Conservation (phyloP, 2,113 vertebrate species). For the Ciconia stormi region DNA sequence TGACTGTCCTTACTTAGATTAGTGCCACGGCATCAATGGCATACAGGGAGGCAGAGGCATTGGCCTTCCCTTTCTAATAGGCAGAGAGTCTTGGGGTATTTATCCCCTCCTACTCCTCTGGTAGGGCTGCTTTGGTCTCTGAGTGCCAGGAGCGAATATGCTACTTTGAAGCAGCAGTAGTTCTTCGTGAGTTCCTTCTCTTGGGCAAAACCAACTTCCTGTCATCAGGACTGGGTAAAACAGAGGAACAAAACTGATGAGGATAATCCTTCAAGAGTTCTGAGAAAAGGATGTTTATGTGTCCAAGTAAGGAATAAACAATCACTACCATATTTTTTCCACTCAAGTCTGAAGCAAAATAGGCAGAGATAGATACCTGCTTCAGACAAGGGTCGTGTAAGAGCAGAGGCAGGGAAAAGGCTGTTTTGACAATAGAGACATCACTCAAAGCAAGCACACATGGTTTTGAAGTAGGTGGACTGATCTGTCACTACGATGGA, state of each 20-base stretch:
- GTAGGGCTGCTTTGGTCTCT: background rate
- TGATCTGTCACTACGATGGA: background rate
- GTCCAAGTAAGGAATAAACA: background rate
- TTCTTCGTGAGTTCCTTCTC: background rate
- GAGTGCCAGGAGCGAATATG: background rate
- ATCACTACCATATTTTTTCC: background rate
- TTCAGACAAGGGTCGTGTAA: accelerated
- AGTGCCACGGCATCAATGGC: background rate
- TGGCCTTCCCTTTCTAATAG: background rate
- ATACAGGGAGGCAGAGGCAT: background rate
- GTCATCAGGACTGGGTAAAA: background rate
- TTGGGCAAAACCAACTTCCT: background rate
- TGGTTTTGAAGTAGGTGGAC: background rate
- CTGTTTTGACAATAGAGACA: background rate
- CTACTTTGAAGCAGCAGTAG: background rate
- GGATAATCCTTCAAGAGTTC: background rate
- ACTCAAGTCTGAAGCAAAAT: background rate
- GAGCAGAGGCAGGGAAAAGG: background rate
- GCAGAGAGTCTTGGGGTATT: background rate
- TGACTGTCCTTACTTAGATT: background rate
- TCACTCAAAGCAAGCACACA: background rate
- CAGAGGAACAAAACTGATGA: background rate
- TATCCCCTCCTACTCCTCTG: background rate
- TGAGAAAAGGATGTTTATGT: background rate
- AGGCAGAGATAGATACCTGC: background rate